Conservation (phyloP, 1,140 invertebrate species). For the Tetranychus urticae region DNA sequence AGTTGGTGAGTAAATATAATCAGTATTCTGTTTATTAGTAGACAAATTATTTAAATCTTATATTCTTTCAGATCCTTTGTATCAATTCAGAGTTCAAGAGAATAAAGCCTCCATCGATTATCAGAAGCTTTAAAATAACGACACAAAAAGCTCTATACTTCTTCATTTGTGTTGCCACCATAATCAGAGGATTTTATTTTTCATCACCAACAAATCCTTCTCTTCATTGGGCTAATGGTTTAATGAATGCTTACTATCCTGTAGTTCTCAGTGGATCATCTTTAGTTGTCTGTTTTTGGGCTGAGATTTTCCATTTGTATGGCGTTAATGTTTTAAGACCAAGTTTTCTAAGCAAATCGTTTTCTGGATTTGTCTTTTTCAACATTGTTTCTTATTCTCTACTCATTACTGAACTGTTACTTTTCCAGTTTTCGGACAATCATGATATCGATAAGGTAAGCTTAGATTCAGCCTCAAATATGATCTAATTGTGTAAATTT, state of each 20-base stretch:
- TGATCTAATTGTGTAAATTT: background rate
- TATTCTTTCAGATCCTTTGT: conserved; percentile 16
- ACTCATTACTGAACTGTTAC: conserved; percentile 50
- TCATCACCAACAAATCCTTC: conserved; percentile 52
- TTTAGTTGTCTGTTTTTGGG: conserved; percentile 80
- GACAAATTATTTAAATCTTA: background rate
- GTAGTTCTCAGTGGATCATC: conserved; percentile 65
- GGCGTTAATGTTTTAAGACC: conserved; percentile 61
- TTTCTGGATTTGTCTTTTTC: conserved; percentile 68
- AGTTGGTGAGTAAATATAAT: conserved; percentile 37
- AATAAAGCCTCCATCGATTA: conserved; percentile 50
- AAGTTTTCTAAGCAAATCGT: conserved; percentile 65
- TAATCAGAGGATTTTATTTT: conserved; percentile 64
- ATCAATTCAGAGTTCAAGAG: conserved; percentile 40
- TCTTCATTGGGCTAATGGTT: conserved; percentile 52
- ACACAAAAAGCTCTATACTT: conserved; percentile 77
- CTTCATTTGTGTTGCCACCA: conserved; percentile 59
- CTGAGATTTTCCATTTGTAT: conserved; percentile 75
- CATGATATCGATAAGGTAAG: conserved; percentile 32
- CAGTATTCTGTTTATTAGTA: conserved; percentile 13
- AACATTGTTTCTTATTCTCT: conserved; percentile 69
- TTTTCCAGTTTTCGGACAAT: conserved; percentile 35
- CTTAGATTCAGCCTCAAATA: background rate
- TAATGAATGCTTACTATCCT: conserved; percentile 72
- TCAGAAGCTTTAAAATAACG: conserved; percentile 56